Evolutionary conservation across 2,888 invertebrate genomes (phyloP).

Genomic region (Coelinius sp.): DNA sequence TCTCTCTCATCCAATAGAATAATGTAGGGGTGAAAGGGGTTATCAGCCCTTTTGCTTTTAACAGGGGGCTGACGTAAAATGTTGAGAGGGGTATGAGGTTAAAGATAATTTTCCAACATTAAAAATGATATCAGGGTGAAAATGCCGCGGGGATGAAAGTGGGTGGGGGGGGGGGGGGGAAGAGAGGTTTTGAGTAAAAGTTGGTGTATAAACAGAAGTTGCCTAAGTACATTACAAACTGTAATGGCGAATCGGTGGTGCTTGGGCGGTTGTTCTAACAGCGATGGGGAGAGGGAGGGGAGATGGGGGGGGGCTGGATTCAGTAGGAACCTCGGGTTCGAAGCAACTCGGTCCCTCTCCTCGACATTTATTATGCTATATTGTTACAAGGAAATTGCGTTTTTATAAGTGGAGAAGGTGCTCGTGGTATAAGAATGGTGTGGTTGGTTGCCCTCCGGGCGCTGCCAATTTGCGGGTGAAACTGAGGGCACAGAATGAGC

Average conservation of each 20-base stretch:
- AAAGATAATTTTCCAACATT: slow-evolving; percentile 67
- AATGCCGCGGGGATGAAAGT: slow-evolving; percentile 62
- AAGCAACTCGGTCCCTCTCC: slow-evolving; percentile 48
- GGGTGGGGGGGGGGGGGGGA: slow-evolving; percentile 41
- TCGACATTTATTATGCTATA: slow-evolving; percentile 68
- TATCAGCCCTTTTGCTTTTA: background rate
- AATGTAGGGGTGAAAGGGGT: slow-evolving; percentile 5
- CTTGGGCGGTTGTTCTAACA: slow-evolving; percentile 55
- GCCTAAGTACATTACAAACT: slow-evolving; percentile 70
- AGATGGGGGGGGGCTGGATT: slow-evolving; percentile 1
- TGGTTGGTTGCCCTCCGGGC: slow-evolving; percentile 43
- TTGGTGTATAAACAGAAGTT: slow-evolving; percentile 71
- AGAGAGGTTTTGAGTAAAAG: slow-evolving; percentile 57
- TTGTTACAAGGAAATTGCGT: slow-evolving; percentile 70
- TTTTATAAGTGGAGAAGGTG: slow-evolving; percentile 61
- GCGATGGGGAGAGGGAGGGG: slow-evolving; percentile 41
- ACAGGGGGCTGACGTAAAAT: slow-evolving; percentile 8
- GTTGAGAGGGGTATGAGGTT: slow-evolving; percentile 43
- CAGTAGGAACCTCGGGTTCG: slow-evolving; percentile 34
- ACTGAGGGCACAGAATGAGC: slow-evolving; percentile 6
- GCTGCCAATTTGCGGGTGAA: slow-evolving; percentile 47
- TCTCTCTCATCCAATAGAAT: background rate
- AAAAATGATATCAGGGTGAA: slow-evolving; percentile 67
- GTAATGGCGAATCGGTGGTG: slow-evolving; percentile 68
- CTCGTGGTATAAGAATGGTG: slow-evolving; percentile 34